These are phyloP conservation scores for Linyphia triangularis DNA, from an alignment of 2,888 invertebrate species.

Conservation along the genomic window DNA sequence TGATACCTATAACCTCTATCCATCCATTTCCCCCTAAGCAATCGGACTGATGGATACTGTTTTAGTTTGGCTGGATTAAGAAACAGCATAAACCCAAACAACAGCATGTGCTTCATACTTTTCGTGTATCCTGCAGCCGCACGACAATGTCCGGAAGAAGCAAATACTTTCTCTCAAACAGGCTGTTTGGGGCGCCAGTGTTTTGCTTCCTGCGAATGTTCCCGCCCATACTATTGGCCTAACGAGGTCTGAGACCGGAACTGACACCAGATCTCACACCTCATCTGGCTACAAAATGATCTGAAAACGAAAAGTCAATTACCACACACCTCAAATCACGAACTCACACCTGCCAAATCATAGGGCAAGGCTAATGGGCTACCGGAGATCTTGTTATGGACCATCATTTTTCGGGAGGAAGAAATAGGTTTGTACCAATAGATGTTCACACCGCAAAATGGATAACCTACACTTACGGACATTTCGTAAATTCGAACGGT, in stretches of 20 bases:
- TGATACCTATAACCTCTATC: too few relatives aligned
- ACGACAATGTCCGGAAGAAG: too few relatives aligned
- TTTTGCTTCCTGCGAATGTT: neutral
- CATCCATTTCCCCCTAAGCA: too few relatives aligned
- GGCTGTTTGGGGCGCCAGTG: constrained; percentile 1
- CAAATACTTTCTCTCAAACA: too few relatives aligned
- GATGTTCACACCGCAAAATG: neutral
- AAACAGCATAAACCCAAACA: too few relatives aligned
- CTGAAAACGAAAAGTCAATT: constrained; percentile 63
- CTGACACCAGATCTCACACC: constrained; percentile 37
- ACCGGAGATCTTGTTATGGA: constrained; percentile 19
- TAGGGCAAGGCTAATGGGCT: constrained; percentile 45
- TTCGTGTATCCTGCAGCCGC: too few relatives aligned
- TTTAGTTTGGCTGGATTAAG: too few relatives aligned
- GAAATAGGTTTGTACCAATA: neutral
- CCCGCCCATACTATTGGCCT: constrained; percentile 41
- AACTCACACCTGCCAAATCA: constrained; percentile 27
- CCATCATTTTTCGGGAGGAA: too few relatives aligned
- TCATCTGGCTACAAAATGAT: constrained; percentile 31
- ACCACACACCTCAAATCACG: constrained; percentile 53
- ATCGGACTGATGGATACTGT: too few relatives aligned
- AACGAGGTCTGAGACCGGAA: constrained; percentile 62
- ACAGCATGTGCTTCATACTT: too few relatives aligned
- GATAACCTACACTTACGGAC: too few relatives aligned
- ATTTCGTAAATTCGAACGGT: too few relatives aligned